Conservation (phyloP, 2,888 invertebrate genomes). For the Hetaerina titia region DNA sequence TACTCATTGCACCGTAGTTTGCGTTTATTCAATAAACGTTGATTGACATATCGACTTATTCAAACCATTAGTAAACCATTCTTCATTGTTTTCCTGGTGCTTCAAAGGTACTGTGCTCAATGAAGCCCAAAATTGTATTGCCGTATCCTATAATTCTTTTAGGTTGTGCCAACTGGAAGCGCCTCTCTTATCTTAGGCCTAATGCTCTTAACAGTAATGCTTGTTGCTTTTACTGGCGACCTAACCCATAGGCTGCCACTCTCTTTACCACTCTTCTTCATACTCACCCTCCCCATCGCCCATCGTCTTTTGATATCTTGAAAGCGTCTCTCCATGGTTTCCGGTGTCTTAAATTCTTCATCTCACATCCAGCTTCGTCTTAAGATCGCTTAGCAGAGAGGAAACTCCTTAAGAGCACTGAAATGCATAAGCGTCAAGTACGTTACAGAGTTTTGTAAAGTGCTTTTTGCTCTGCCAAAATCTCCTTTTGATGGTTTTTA, state of each 20-base stretch:
- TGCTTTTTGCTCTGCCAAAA: neutral
- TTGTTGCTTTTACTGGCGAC: neutral
- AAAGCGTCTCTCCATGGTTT: neutral
- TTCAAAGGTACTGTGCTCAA: too few species aligned
- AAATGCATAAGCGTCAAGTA: neutral
- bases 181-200: neutral
- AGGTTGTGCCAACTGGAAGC: too few species aligned
- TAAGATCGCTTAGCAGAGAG: neutral
- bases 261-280: neutral
- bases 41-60: too few species aligned
- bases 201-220: neutral
- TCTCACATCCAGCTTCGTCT: neutral
- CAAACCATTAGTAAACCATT: too few species aligned
- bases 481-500: neutral
- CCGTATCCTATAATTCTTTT: too few species aligned
- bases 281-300: neutral
- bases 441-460: neutral
- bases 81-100: too few species aligned
- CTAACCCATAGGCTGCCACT: neutral
- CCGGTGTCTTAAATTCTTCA: slow-evolving; percentile 1
- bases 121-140: too few species aligned
- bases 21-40: too few species aligned
- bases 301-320: neutral
- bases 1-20: too few species aligned
- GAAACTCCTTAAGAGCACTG: neutral